These are phyloP conservation scores for Leptodactylus fallax DNA, from an alignment of 2,797 vertebrate species.

Conservation along the genomic window DNA sequence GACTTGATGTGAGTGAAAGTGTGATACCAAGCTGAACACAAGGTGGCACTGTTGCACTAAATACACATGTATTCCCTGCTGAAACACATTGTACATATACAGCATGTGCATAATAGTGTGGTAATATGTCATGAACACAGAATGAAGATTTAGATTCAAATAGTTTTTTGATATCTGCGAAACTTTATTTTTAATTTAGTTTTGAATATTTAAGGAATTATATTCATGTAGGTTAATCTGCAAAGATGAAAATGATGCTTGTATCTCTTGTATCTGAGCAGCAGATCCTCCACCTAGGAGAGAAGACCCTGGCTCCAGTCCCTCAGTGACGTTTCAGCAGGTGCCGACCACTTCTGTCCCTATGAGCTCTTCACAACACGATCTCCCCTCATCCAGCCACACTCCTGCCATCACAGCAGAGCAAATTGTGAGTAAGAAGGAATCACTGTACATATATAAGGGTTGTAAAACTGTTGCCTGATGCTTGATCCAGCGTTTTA, in stretches of 20 bases:
- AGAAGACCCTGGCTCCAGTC: conserved; percentile 73
- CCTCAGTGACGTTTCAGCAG: conserved; percentile 70
- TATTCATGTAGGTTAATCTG: no score
- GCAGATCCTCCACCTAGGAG: conserved; percentile 65
- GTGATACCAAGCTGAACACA: conserved; percentile 49
- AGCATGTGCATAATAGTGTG: background rate
- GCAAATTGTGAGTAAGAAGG: conserved; percentile 74
- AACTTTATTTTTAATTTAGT: background rate
- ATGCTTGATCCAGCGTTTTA: no score
- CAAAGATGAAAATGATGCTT: background rate
- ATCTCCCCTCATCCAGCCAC: conserved; percentile 67
- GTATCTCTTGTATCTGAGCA: background rate
- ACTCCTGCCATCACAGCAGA: conserved; percentile 70
- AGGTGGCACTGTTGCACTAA: conserved; percentile 62
- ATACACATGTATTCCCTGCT: conserved; percentile 1
- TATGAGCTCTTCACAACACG: conserved; percentile 77
- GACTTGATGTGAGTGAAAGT: no score
- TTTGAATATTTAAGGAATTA: background rate
- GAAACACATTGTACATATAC: background rate
- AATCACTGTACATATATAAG: background rate
- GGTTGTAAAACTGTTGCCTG: no score
- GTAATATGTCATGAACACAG: background rate
- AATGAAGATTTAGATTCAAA: background rate
- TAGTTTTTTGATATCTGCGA: background rate
- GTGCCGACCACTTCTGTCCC: conserved; percentile 66